Evolutionary conservation across 1,140 invertebrate genomes (phyloP).

Genomic region (Temnothorax curvispinosus): DNA sequence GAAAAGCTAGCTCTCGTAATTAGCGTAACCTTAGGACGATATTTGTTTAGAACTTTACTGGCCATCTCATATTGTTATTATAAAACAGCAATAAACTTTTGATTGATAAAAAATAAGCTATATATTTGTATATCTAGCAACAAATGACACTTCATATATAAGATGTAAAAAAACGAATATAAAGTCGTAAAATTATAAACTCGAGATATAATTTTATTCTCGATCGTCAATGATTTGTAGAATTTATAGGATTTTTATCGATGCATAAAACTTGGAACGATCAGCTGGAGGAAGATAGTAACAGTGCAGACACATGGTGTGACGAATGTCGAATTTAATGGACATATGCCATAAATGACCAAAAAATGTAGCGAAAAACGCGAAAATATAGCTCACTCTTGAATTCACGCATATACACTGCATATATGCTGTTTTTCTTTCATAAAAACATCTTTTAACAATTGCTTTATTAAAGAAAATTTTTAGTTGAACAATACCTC

Average conservation of each 20-base stretch:
- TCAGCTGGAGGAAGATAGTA: not conserved
- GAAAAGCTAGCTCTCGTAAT: not conserved
- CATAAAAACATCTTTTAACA: not conserved
- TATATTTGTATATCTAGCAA: not conserved
- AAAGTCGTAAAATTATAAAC: conserved; percentile 11
- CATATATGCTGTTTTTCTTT: not conserved
- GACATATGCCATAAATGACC: not conserved
- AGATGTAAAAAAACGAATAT: not conserved
- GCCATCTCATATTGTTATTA: not conserved
- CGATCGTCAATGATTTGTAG: no score
- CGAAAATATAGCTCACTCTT: not conserved
- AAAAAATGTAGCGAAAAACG: conserved; percentile 11
- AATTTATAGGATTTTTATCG: not conserved
- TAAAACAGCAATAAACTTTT: not conserved
- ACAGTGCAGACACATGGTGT: not conserved
- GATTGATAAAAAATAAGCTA: not conserved
- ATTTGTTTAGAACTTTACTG: not conserved
- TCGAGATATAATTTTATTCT: not conserved
- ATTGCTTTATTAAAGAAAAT: not conserved
- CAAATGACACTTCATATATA: not conserved
- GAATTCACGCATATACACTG: not conserved
- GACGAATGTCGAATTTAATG: conserved; percentile 11
- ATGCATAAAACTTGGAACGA: conserved; percentile 2
- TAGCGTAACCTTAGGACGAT: not conserved
- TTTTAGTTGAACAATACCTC: not conserved